These are phyloP conservation scores for Balanococcus diminutus DNA, from an alignment of 2,888 invertebrate genomes.

Conservation along the genomic window DNA sequence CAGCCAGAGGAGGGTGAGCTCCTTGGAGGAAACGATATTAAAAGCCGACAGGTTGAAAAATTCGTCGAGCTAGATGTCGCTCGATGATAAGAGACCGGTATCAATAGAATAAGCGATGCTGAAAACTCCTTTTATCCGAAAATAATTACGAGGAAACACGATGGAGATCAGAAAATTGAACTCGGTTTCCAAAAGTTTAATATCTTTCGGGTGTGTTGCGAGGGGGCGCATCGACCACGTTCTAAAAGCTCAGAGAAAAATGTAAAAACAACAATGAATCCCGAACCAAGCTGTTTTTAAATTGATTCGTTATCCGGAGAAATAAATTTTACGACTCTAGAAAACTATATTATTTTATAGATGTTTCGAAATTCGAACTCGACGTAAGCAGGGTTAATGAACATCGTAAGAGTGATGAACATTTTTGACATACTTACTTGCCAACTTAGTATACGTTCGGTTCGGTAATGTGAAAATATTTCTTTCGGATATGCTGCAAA, in stretches of 20 bases:
- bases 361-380: neutral
- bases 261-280: neutral
- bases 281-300: neutral
- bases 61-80: constrained; percentile 7
- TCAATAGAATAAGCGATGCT: constrained; percentile 37
- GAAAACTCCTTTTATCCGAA: constrained; percentile 45
- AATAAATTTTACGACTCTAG: neutral
- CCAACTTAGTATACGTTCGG: neutral
- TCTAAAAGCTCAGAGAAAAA: neutral
- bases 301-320: constrained; percentile 1
- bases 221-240: neutral
- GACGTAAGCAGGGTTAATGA: neutral
- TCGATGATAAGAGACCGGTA: neutral
- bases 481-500: neutral
- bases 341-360: neutral
- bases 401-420: neutral
- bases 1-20: neutral
- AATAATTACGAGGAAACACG: constrained; percentile 45
- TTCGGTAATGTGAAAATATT: neutral
- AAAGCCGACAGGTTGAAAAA: constrained; percentile 31
- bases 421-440: neutral
- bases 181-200: constrained; percentile 9
- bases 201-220: neutral
- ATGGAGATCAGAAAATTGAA: constrained; percentile 5
- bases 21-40: neutral